phyloP scores from a whole-genome alignment of 2,888 invertebrate species.

The Trichogramma evanescens region DNA sequence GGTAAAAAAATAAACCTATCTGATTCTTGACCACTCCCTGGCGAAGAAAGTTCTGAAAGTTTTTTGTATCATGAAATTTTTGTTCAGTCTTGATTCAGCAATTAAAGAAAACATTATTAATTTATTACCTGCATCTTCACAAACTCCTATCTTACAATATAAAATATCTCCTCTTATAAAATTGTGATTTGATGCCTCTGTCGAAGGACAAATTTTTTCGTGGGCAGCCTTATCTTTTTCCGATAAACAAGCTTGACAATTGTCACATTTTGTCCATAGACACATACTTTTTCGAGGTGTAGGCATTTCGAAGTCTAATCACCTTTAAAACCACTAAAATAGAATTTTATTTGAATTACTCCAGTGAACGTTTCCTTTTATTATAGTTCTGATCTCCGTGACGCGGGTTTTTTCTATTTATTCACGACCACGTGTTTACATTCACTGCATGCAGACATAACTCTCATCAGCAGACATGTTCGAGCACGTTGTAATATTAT shows the following conservation, averaged over 20 bases:
- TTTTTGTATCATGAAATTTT: not conserved
- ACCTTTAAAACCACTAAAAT: no score
- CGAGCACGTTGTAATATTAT: no score
- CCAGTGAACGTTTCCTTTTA: no score
- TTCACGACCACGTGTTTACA: no score
- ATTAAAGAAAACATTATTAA: not conserved
- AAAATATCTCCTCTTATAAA: constrained; percentile 39
- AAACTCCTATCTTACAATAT: constrained; percentile 37
- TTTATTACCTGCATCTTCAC: constrained; percentile 33
- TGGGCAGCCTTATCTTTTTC: constrained; percentile 57
- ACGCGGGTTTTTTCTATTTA: no score
- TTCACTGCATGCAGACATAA: no score
- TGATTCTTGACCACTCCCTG: constrained; percentile 44
- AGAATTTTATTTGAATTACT: no score
- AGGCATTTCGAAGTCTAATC: no score
- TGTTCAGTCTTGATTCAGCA: not conserved
- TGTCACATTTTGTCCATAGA: constrained; percentile 59
- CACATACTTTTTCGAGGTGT: constrained; percentile 46
- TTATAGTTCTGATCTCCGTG: no score
- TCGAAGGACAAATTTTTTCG: constrained; percentile 53
- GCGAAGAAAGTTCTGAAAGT: constrained; percentile 31
- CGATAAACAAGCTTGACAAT: constrained; percentile 53
- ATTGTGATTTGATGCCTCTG: constrained; percentile 37
- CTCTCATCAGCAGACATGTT: no score
- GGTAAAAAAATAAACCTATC: constrained; percentile 54